A percentile compares a stretch with the other conserved stretches of the same genome.
Evolutionary conservation across 2,888 invertebrate genomes (phyloP).

Genomic region (Nomada goodeniana): DNA sequence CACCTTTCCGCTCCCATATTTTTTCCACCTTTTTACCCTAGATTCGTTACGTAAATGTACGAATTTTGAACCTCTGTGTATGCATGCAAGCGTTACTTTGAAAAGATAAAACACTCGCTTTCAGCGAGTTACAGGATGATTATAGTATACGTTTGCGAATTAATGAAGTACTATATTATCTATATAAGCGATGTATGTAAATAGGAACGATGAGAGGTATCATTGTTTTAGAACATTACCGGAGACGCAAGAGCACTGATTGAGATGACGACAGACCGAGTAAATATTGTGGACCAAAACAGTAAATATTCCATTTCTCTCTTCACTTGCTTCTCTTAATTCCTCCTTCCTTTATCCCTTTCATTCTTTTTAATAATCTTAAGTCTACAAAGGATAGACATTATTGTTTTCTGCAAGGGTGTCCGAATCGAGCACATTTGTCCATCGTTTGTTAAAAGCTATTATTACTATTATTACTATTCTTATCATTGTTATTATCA

Average conservation of each 20-base stretch:
- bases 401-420: conserved; percentile 46
- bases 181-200: conserved; percentile 64
- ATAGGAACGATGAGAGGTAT: conserved; percentile 70
- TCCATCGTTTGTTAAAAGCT: conserved; percentile 46
- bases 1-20: neutral
- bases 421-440: conserved; percentile 45
- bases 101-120: conserved; percentile 50
- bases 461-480: conserved; percentile 50
- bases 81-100: conserved; percentile 29
- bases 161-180: conserved; percentile 34
- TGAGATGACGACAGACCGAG: conserved; percentile 45
- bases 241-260: conserved; percentile 50
- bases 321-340: neutral
- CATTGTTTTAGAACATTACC: conserved; percentile 58
- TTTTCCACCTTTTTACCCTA: neutral
- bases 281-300: conserved; percentile 46
- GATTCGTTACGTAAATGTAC: conserved; percentile 28
- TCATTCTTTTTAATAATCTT: conserved; percentile 30
- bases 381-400: conserved; percentile 61
- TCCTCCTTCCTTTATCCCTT: neutral
- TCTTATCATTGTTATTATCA: conserved; percentile 50
- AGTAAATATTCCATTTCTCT: too few relatives aligned
- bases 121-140: conserved; percentile 31
- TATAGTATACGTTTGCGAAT: conserved; percentile 33
- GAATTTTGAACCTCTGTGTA: conserved; percentile 35